Evolutionary conservation across 2,113 vertebrate species (phyloP).

Genomic region (Pachyramphus minor): DNA sequence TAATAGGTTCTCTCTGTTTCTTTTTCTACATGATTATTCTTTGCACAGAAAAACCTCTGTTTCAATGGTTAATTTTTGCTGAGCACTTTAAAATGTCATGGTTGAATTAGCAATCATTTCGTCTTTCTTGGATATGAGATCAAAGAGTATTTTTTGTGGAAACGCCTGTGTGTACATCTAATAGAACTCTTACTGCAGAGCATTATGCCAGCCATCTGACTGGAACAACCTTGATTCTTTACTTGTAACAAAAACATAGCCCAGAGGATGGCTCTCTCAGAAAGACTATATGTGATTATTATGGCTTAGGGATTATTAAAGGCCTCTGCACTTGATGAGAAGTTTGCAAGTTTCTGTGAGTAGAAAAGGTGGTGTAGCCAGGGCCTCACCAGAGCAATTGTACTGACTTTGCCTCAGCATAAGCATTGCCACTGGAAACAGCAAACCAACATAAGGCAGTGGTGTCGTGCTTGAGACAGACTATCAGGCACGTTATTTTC

Average conservation of each 20-base stretch:
- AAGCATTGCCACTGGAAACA: not conserved
- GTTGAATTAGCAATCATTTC: not conserved
- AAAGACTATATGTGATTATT: not conserved
- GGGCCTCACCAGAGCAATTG: not conserved
- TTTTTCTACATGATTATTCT: not conserved
- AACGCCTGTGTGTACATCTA: not conserved
- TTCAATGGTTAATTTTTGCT: not conserved
- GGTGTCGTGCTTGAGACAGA: not conserved
- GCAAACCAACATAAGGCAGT: not conserved
- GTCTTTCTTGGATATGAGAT: not conserved
- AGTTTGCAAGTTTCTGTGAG: not conserved
- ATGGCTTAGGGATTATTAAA: not conserved
- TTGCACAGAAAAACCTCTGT: not conserved
- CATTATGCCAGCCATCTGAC: not conserved
- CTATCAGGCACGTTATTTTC: not conserved
- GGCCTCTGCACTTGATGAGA: not conserved
- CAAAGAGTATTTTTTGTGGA: not conserved
- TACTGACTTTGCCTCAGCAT: not conserved
- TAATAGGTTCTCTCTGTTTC: not conserved
- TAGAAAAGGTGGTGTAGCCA: not conserved
- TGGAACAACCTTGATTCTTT: not conserved
- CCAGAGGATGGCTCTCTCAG: not conserved
- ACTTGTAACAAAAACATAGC: not conserved
- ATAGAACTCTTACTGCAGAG: not conserved
- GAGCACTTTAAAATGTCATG: accelerated